Percentiles rank a stretch among this genome's conserved stretches.
Evolutionary conservation across 2,797 vertebrate genomes (phyloP).

Genomic region (Coracias cyanogaster): DNA sequence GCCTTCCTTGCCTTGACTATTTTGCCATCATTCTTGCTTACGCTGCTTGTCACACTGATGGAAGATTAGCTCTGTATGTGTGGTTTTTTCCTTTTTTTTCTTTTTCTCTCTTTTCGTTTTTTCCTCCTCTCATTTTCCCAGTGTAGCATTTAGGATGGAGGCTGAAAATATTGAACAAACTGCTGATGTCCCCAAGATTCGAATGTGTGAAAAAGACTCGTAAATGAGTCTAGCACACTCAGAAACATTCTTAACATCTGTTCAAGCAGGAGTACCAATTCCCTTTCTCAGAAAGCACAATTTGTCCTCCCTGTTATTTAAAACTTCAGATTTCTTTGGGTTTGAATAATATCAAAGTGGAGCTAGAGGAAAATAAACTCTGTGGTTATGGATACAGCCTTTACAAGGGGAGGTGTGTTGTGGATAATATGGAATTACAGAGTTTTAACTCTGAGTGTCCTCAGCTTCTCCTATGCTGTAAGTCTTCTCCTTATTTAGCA

Average conservation of each 20-base stretch:
- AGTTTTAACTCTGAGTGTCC: background rate
- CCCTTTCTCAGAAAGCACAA: conserved; percentile 60
- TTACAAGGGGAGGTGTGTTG: background rate
- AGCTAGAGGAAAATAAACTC: conserved; percentile 12
- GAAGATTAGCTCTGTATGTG: background rate
- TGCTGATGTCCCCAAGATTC: conserved; percentile 63
- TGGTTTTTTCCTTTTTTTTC: background rate
- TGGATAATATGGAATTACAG: background rate
- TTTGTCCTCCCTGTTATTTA: conserved; percentile 63
- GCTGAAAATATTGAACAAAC: conserved; percentile 71
- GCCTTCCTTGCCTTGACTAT: background rate
- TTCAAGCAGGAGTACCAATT: conserved; percentile 54
- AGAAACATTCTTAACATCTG: conserved; percentile 67
- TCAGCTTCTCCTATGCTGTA: background rate
- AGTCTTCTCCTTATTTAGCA: background rate
- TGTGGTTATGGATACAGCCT: background rate
- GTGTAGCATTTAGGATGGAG: conserved; percentile 49
- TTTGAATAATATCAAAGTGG: conserved; percentile 19
- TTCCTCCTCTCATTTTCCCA: background rate
- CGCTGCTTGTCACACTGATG: background rate
- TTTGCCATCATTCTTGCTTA: conserved; percentile 31
- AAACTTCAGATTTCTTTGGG: conserved; percentile 30
- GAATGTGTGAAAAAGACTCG: conserved; percentile 68
- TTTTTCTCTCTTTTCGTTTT: background rate
- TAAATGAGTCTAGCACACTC: conserved; percentile 73